Base-by-base conservation (phyloP, 2,888 invertebrate species). In the Eueremaeus valkanovi region DNA sequence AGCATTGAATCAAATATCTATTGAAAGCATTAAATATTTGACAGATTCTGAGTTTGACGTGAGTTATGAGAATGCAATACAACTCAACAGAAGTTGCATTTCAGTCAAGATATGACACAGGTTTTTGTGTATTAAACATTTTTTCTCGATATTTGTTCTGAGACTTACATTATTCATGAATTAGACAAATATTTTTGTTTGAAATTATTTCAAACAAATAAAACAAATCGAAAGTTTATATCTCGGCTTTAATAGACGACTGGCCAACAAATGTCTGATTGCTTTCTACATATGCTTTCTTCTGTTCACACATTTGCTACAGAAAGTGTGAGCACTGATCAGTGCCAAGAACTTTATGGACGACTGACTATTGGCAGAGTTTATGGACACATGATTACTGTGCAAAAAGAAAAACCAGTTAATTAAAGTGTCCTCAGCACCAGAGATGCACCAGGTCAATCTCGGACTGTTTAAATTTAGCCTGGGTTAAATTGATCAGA, bases 331-430 rank as follows among this genome's bases (percentile, higher is more conserved):
- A 40, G n/a, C 36, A 40, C 1, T 36, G 40, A 40, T 36, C 36
- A 40, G 70, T 70, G 45, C 70, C 70, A 70, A 45, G 45, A 70
- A 21, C n/a, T 70, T 70, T 70, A 70, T 42, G 70, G 70, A 70
- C 70, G 70, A 24, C 6, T 70, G 45, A 45, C 27, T 42, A 42
- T 40, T 42, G 24, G 40, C 27, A 27, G 27, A 42, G 45, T 70
- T 68, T 40, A 40, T 68, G 68, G 40, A 16, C 42, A 40, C 27
- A 11, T n/a, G n/a, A 16, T 36, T 68, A 6, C 2, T 8, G 27
- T 24, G 13, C 5, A 55, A 24, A 55, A 40, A 36, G 16, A 29
- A 70, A 66, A 66, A 66, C 66, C 9, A 40, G 66, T 66, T 66
- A 31, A 63, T 33, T 24, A 55, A n/a, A 24, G 27, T 24, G 55